Evolutionary conservation across 1,140 invertebrate genomes (phyloP), one percentile per base, ranked within the genome.

Genomic region (Heliconius melpomene): DNA sequence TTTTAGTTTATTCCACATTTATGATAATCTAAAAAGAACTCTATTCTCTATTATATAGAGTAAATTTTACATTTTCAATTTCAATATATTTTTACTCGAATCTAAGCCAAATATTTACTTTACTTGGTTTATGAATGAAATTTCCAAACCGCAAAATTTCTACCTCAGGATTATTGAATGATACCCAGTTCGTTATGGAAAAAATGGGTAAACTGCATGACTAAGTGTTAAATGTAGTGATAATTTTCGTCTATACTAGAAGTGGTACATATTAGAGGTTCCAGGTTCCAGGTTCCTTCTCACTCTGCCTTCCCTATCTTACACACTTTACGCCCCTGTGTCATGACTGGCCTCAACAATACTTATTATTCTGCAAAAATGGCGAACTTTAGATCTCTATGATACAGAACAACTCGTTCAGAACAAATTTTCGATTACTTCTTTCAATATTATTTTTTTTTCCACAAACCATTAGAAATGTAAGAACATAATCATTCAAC

Each of bases 101-200:
- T 85, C 84, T 77, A 86, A 87, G 84, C 72, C 83, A 90, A 93
- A 93, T 92, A 92, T 93, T 93, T 90, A 85, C 80, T 88, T 88
- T 85, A 84, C 84, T 85, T 81, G 83, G 76, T 87, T 88, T 87
- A 88, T 88, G 86, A 88, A 88, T 88, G 87, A 87, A 87, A 86
- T 79, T 85, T 86, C 73, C 78, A 84, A 88, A 85, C 79, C 84
- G 83, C 87, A 83, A 88, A 85, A 84, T 82, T 83, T 81, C 84
- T 85, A 78, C 57, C 71, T 46, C 2, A 74, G 80, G 73, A 72
- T 84, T 83, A 72, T 80, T 82, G 79, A 81, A 82, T 76, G 81
- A 84, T 60, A 79, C 75, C 40, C 80, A 46, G 7, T 29, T 74
- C 23, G 18, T 71, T 46, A 1, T 66, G 26, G 26, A 76, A 57